phyloP scores from a whole-genome alignment of 2,113 vertebrate species.

The Paraplagusia blochii region DNA sequence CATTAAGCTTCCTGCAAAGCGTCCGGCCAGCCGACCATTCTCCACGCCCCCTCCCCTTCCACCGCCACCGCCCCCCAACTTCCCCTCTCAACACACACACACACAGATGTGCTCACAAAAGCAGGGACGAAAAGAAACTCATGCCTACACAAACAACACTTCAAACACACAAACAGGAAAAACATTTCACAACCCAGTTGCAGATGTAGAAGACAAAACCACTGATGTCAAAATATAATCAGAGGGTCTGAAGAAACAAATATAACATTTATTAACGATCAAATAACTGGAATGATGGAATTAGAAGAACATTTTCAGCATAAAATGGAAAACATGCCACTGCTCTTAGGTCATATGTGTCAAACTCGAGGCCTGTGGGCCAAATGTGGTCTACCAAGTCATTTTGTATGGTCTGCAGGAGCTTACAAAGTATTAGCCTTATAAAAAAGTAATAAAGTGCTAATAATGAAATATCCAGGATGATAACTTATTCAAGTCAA shows the following conservation, averaged over 20 bases:
- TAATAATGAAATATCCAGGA: conserved; percentile 45
- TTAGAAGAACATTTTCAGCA: neutral
- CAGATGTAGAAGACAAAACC: neutral
- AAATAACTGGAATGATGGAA: no score
- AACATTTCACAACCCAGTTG: neutral
- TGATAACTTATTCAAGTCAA: conserved; percentile 66
- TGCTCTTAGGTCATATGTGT: no score
- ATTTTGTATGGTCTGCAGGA: no score
- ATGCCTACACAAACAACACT: conserved; percentile 17
- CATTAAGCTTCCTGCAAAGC: conserved; percentile 59
- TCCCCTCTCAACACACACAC: neutral
- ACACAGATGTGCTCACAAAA: conserved; percentile 13
- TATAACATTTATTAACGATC: no score
- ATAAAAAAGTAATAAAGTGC: no score
- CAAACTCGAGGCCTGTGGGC: no score
- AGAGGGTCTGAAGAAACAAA: no score
- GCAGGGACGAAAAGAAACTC: conserved; percentile 8
- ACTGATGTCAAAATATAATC: neutral
- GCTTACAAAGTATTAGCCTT: no score
- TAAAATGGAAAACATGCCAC: neutral
- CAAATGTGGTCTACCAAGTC: no score
- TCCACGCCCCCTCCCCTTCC: neutral
- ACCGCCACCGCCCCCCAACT: conserved; percentile 10
- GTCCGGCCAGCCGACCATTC: conserved; percentile 23
- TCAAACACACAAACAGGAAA: conserved; percentile 6